phyloP scores from a whole-genome alignment of 2,797 vertebrate species.

The Coregonus ussuriensis region DNA sequence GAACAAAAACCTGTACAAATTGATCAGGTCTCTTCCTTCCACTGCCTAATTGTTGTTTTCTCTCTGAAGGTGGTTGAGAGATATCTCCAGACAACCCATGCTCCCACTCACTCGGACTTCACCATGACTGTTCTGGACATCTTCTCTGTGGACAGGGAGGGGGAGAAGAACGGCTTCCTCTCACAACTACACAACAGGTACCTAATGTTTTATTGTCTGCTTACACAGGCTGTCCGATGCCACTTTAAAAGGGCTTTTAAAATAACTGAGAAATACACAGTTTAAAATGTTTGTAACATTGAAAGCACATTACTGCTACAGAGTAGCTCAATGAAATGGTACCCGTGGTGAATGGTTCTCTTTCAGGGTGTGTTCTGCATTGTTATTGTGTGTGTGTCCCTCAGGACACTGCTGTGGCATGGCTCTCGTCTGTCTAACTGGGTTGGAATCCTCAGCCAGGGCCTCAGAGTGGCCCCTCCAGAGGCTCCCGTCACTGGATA shows the following conservation, averaged over 20 bases:
- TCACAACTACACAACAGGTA: constrained; percentile 83
- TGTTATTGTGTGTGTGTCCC: constrained; percentile 25
- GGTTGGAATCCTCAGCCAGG: constrained; percentile 88
- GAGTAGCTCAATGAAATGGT: background rate
- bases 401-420: constrained; percentile 88
- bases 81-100: constrained; percentile 86
- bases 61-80: constrained; percentile 79
- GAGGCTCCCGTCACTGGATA: constrained; percentile 91
- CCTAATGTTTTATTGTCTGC: constrained; percentile 1
- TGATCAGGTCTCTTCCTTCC: too few relatives aligned
- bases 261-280: background rate
- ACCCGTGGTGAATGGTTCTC: background rate
- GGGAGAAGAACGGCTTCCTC: constrained; percentile 76
- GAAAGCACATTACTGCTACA: too few relatives aligned
- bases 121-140: constrained; percentile 84
- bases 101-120: constrained; percentile 84
- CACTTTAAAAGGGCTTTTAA: background rate
- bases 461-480: constrained; percentile 85
- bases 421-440: constrained; percentile 91
- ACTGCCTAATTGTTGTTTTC: background rate
- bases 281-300: background rate
- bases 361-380: constrained; percentile 13
- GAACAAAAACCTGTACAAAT: too few relatives aligned
- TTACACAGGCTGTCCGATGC: background rate
- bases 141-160: constrained; percentile 80